Base-by-base conservation (phyloP, 2,888 invertebrate species). In the Pyralis farinalis region DNA sequence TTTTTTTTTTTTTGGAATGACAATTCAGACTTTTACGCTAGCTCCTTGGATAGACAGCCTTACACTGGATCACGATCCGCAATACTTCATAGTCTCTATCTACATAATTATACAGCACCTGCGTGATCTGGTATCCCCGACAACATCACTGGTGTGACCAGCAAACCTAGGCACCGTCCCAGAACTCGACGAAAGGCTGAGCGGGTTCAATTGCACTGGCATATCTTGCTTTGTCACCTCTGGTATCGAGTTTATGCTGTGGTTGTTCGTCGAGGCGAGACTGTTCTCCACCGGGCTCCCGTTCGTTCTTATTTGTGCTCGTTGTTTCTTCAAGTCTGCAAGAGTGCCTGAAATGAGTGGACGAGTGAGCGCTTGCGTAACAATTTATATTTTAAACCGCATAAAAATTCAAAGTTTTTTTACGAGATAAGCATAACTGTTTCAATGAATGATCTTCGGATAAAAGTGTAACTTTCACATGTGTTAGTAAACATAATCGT, bases 251-350 rank as follows among this genome's bases (percentile, higher is more conserved):
- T 76, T 86, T 40, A 89, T 46, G 42, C 85, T 85, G 53, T 85
- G 86, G 43, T 79, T 85, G 59, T 81, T 83, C 1, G 83, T 81
- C 0, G 88, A 82, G 4, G 59, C 86, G 41, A 63, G 66, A 63
- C 81, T 84, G 47, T 67, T 86, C 52, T 90, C 90, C 1, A 86
- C 84, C 0, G 91, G 90, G 49, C 90, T 91, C 41, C 91, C 92
- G 68, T 93, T 93, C 1, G 85, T 90, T 59, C 96, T 90, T 59
- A 94, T 95, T 64, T 95, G 95, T 49, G 96, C 93, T 51, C 98
- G 91, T 72, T 97, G 97, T 78, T 97, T 97, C 88, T 98, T 98
- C 76, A 98, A 90, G 82, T 98, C 97, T 39, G 97, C 95, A 59
- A 98, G 91, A 37, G 97, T 97, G 58, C 94, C 93, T 90, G 83